Conservation (phyloP, 1,140 invertebrate genomes). For the Camponotus vicinus region DNA sequence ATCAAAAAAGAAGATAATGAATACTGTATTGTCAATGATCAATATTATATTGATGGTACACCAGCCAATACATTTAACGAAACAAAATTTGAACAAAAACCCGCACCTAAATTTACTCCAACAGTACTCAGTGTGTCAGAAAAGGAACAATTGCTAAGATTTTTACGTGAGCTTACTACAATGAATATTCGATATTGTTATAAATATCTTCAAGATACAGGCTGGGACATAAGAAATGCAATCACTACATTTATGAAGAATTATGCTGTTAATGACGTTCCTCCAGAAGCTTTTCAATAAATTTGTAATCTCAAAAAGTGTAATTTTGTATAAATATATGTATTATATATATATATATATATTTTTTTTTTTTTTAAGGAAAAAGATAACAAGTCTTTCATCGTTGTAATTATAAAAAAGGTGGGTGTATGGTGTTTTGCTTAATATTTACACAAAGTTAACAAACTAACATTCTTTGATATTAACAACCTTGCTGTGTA, state of each 20-base stretch:
- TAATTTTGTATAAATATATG: conserved; percentile 2
- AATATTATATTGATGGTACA: conserved; percentile 81
- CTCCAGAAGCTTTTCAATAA: conserved; percentile 79
- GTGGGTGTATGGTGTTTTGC: neutral
- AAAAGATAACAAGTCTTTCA: conserved; percentile 20
- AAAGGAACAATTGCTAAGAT: conserved; percentile 81
- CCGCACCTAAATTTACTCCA: conserved; percentile 76
- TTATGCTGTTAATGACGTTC: conserved; percentile 82
- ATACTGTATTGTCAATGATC: conserved; percentile 83
- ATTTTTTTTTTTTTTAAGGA: neutral
- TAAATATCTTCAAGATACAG: conserved; percentile 77
- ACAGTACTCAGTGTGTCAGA: conserved; percentile 80
- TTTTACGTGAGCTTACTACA: conserved; percentile 80
- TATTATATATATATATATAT: neutral
- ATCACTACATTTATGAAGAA: conserved; percentile 81
- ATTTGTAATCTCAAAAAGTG: neutral
- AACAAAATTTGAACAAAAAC: conserved; percentile 54
- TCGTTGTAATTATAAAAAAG: conserved; percentile 54
- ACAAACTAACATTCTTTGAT: conserved; percentile 60
- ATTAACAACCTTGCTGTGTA: conserved; percentile 92
- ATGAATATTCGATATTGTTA: conserved; percentile 80
- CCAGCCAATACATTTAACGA: conserved; percentile 67
- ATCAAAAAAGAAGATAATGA: conserved; percentile 82
- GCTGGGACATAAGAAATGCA: conserved; percentile 82
- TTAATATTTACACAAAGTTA: conserved; percentile 67